Percentiles rank a stretch among this genome's conserved stretches.
Conservation (phyloP, 2,113 vertebrate species). For the Rhipidura dahli region DNA sequence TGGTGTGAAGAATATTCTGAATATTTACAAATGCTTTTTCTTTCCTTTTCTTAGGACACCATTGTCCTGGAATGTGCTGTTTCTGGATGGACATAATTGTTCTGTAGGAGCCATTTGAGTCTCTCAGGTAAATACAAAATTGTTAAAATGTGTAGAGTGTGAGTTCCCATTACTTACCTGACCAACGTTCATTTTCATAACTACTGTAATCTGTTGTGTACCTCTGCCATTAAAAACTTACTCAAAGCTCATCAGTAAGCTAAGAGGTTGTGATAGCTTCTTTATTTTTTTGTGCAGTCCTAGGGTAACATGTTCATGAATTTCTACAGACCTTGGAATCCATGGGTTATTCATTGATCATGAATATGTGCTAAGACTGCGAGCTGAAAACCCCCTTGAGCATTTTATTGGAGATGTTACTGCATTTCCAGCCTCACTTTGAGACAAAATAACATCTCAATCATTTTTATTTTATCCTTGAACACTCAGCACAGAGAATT, state of each 20-base stretch:
- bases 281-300: neutral
- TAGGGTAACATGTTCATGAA: neutral
- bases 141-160: neutral
- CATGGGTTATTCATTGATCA: slow-evolving; percentile 49
- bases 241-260: neutral
- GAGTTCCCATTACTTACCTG: neutral
- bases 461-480: slow-evolving; percentile 16
- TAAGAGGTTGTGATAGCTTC: neutral
- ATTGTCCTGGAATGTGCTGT: neutral
- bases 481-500: neutral
- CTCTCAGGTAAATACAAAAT: neutral
- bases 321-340: neutral
- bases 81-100: neutral
- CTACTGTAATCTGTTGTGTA: neutral
- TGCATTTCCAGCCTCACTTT: slow-evolving; percentile 20
- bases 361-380: neutral
- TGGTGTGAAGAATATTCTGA: neutral
- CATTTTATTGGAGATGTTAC: neutral
- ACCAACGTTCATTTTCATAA: neutral
- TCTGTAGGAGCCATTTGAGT: neutral
- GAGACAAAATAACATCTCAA: slow-evolving; percentile 36
- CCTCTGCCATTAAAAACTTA: slow-evolving; percentile 4
- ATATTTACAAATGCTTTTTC: neutral
- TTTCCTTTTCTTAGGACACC: neutral
- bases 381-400: slow-evolving; percentile 20